These are phyloP conservation scores for Turdus rufiventris DNA, from an alignment of 2,113 vertebrate genomes.

Conservation along the genomic window DNA sequence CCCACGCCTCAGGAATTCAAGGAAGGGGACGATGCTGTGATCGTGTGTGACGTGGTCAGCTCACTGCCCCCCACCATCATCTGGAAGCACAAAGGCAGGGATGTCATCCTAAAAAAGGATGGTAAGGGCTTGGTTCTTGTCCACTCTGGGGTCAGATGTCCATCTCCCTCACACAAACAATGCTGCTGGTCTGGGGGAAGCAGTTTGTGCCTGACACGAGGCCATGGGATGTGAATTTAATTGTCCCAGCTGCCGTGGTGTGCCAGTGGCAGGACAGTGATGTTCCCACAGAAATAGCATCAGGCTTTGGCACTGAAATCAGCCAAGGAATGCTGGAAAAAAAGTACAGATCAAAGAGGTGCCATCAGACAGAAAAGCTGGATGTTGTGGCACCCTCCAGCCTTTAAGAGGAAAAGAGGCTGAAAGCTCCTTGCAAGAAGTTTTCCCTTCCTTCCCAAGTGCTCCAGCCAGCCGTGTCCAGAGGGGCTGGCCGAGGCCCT, in stretches of 20 bases:
- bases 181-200: background rate
- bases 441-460: background rate
- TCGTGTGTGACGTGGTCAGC: conserved; percentile 90
- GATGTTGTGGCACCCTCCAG: background rate
- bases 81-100: conserved; percentile 90
- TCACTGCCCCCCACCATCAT: conserved; percentile 89
- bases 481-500: background rate
- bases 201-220: background rate
- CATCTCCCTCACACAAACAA: background rate
- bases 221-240: background rate
- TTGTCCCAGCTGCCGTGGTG: background rate
- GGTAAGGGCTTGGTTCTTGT: conserved; percentile 72
- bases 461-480: background rate
- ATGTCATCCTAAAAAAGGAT: conserved; percentile 91
- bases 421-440: background rate
- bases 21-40: conserved; percentile 88
- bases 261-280: background rate
- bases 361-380: background rate
- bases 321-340: background rate
- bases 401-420: background rate
- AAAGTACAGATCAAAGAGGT: background rate
- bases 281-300: background rate
- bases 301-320: background rate
- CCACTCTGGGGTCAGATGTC: background rate
- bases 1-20: conserved; percentile 94